Percentiles rank a stretch among this genome's conserved stretches.
Evolutionary conservation across 2,113 vertebrate species (phyloP).

Genomic region (Cebus imitator): DNA sequence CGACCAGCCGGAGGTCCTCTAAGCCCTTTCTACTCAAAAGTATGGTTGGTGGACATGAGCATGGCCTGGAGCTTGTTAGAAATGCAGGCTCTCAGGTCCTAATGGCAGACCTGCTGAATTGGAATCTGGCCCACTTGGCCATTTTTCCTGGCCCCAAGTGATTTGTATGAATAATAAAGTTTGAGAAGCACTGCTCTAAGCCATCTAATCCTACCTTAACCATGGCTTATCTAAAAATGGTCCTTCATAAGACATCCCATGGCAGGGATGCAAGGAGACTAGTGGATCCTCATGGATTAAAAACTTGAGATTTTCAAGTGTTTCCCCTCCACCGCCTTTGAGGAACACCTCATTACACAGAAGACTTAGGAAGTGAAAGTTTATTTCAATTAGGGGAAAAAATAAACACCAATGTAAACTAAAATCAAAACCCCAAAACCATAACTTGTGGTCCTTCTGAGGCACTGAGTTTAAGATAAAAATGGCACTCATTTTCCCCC

Average conservation of each 20-base stretch:
- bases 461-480: not conserved
- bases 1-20: not conserved
- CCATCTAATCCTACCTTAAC: not conserved
- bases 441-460: conserved; percentile 26
- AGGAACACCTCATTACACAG: conserved; percentile 26
- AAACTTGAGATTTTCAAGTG: not conserved
- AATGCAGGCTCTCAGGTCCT: not conserved
- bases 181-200: not conserved
- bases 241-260: not conserved
- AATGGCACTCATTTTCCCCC: not conserved
- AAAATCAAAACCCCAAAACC: conserved; percentile 55
- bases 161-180: not conserved
- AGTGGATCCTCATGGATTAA: not conserved
- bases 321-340: not conserved
- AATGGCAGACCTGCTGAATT: not conserved
- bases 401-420: not conserved
- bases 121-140: not conserved
- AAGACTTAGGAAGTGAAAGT: conserved; percentile 3
- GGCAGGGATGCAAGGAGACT: not conserved
- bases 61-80: not conserved
- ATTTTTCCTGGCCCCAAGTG: not conserved
- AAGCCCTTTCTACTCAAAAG: not conserved
- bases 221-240: not conserved
- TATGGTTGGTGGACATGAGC: not conserved
- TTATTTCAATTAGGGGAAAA: conserved; percentile 10